Evolutionary conservation across 2,888 invertebrate species (phyloP), one percentile per base, ranked within the genome.

Genomic region (Chrysina gloriosa): DNA sequence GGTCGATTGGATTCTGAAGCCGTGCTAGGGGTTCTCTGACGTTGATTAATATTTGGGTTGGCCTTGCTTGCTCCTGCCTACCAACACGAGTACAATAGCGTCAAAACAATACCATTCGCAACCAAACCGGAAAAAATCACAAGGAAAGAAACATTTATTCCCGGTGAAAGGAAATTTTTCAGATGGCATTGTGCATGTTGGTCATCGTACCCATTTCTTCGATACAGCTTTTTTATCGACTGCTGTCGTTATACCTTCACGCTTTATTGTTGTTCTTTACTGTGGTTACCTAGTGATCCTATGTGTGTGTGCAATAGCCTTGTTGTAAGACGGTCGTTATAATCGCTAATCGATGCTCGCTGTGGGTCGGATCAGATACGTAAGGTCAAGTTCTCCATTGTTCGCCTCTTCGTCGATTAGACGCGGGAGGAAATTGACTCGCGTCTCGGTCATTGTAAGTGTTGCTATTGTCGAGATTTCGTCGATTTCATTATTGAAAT

Each of bases 1-100:
- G 79, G 73, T 19, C 75, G 65, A 69, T 73, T 78, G 77, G 72
- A 74, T 74, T 75, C 74, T 76, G 75, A 71, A 76, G 75, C 72
- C 73, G 76, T 27, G 76, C 73, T 75, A 74, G 73, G 74, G 74
- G 74, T 78, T 76, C 77, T 77, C 72, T 80, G 81, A 81, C 81
- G 78, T 81, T 81, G 81, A 81, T 81, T 81, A 81, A 81, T 81
- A 81, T 81, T 81, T 81, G 79, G 78, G 79, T 76, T 76, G 78
- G 76, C 76, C 79, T 71, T 74, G 74, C 74, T 65, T 77, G 77
- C 79, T 80, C 79, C 80, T 79, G 79, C 80, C 80, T 79, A 76
- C 78, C 75, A 42, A 42, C 58, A 42, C 45, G 73, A 78, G 75
- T 73, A 81, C 78, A 81, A 80, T 80, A 80, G 80, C 79, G 78